Evolutionary conservation across 2,113 vertebrate species (phyloP).

Genomic region (Platichthys stellatus): DNA sequence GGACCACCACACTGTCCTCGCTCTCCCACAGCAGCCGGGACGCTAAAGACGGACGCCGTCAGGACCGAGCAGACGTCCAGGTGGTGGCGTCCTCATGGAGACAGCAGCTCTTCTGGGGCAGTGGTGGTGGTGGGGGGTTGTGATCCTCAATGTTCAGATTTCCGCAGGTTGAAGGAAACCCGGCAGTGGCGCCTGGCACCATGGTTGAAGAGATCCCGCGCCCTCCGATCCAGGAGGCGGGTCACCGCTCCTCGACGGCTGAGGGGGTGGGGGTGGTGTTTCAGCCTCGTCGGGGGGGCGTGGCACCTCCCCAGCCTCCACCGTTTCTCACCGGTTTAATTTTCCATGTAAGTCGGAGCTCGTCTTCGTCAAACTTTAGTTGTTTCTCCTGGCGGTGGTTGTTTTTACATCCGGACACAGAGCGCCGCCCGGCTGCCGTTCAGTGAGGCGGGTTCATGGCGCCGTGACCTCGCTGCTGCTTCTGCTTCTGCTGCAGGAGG

Average conservation of each 20-base stretch:
- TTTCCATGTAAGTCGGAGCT: constrained; percentile 74
- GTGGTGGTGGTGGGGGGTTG: constrained; percentile 76
- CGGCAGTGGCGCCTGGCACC: constrained; percentile 78
- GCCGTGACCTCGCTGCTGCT: constrained; percentile 96
- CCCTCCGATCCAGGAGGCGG: constrained; percentile 87
- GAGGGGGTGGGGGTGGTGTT: constrained; percentile 71
- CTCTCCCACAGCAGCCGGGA: constrained; percentile 6
- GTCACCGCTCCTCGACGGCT: constrained; percentile 76
- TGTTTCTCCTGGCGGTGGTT: constrained; percentile 51
- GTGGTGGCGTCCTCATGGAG: constrained; percentile 4
- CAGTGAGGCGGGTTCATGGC: constrained; percentile 99
- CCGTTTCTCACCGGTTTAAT: constrained; percentile 79
- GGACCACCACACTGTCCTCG: constrained; percentile 26
- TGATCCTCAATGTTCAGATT: constrained; percentile 67
- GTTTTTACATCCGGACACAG: constrained; percentile 70
- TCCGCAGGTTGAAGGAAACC: constrained; percentile 51
- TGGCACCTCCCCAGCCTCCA: constrained; percentile 86
- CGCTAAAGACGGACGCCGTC: constrained; percentile 47
- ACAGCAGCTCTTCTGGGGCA: constrained; percentile 56
- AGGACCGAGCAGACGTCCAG: constrained; percentile 33
- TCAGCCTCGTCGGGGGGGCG: constrained; percentile 71
- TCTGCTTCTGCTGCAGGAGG: constrained; percentile 99
- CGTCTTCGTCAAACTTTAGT: constrained; percentile 68
- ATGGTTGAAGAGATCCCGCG: constrained; percentile 85
- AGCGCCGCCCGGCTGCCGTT: constrained; percentile 80